Base-by-base conservation (phyloP, 1,140 invertebrate genomes). In the Rhysida immarginata region DNA sequence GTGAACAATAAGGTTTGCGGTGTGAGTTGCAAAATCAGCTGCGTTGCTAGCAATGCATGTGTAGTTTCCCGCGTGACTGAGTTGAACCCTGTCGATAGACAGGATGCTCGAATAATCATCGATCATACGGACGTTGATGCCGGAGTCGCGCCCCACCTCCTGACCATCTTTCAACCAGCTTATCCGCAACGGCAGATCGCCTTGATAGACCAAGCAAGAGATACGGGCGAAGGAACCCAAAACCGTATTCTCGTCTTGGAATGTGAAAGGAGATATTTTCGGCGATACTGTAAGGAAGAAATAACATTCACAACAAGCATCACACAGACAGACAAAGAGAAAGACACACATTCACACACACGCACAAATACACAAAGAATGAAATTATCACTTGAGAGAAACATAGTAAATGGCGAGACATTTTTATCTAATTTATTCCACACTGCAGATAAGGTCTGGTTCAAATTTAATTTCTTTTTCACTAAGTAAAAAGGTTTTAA, bases 191-290 rank as follows among this genome's bases (percentile, higher is more conserved):
- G 84, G 84, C 59, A 80, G 76, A 71, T 86, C 84, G 61, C 84
- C 84, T 65, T 81, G 79, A 69, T 82, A 83, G 62, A 89, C 84
- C 62, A 83, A 83, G 74, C 87, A 91, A 61, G 87, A 81, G 64
- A 86, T 80, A 63, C 84, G 79, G 49, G 85, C 85, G 68, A 85
- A 78, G 77, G 86, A 84, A 67, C 84, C 85, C 76, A 87, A 84
- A 66, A 80, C 78, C 65, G 87, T 51, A 26, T 13, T 78, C 65
- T 81, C 81, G 69, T 84, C 79, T 77, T 83, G 82, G 75, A 85
- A 84, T 74, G 75, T 78, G 78, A 85, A 85, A 72, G 82, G 82
- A 76, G 84, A 82, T 78, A 85, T 84, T 75, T 81, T 82, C 74
- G 82, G 82, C 72, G 82, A 81, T 78, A 84, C 49, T 51, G 49